Percentiles rank a stretch among this genome's conserved stretches.
Evolutionary conservation across 2,113 vertebrate genomes (phyloP).

Genomic region (Synodontis membranacea): DNA sequence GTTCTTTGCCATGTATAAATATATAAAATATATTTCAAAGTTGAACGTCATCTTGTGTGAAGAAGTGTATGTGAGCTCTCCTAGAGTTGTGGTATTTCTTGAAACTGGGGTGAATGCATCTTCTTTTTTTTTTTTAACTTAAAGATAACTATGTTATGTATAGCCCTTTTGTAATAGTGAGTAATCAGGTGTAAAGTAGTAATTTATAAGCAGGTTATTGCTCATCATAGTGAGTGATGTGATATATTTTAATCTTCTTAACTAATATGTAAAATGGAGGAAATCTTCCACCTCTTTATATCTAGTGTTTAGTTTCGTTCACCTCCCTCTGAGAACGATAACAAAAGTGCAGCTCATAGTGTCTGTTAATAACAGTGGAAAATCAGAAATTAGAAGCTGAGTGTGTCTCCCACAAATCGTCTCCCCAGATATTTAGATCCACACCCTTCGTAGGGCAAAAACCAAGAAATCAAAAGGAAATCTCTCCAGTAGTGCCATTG

Average conservation of each 20-base stretch:
- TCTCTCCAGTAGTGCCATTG: slow-evolving; percentile 93
- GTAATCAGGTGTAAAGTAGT: slow-evolving; percentile 83
- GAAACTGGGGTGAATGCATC: slow-evolving; percentile 67
- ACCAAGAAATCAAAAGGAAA: slow-evolving; percentile 76
- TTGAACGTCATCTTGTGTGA: slow-evolving; percentile 65
- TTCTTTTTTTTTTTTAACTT: slow-evolving; percentile 75
- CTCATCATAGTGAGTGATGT: slow-evolving; percentile 63
- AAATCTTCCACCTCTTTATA: slow-evolving; percentile 68
- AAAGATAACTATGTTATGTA: slow-evolving; percentile 75
- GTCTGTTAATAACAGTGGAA: slow-evolving; percentile 17
- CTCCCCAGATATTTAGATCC: slow-evolving; percentile 68
- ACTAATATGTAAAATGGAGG: slow-evolving; percentile 76
- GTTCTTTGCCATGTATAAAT: slow-evolving; percentile 59
- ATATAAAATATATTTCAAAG: slow-evolving; percentile 56
- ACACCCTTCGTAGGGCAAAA: slow-evolving; percentile 82
- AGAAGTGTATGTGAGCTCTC: slow-evolving; percentile 69
- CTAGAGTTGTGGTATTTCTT: slow-evolving; percentile 62
- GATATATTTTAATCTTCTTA: slow-evolving; percentile 62
- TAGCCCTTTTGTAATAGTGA: slow-evolving; percentile 83
- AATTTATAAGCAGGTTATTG: slow-evolving; percentile 83
- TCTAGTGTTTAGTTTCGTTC: slow-evolving; percentile 54
- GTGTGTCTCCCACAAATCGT: slow-evolving; percentile 38
- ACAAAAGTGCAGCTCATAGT: slow-evolving; percentile 34
- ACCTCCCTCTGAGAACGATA: slow-evolving; percentile 35
- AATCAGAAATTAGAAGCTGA: slow-evolving; percentile 29